Evolutionary conservation across 2,113 vertebrate genomes (phyloP).

Genomic region (Xiphophorus hellerii): DNA sequence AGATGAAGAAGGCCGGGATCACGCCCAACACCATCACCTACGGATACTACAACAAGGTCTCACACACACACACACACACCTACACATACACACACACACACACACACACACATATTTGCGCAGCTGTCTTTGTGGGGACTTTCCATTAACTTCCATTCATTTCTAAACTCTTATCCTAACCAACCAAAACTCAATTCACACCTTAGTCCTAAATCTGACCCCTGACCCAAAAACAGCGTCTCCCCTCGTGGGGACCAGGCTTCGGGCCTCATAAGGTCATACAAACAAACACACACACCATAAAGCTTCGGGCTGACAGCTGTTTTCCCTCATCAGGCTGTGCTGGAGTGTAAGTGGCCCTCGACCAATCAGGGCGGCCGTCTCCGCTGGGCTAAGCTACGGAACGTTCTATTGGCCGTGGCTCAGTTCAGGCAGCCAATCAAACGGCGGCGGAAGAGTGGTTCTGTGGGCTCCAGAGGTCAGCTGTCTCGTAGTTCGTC

Average conservation of each 20-base stretch:
- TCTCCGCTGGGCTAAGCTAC: constrained; percentile 92
- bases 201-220: too few relatives aligned
- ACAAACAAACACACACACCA: background rate
- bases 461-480: constrained; percentile 68
- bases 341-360: constrained; percentile 96
- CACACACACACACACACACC: background rate
- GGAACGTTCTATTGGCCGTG: constrained; percentile 91
- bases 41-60: constrained; percentile 95
- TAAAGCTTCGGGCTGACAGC: background rate
- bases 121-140: too few relatives aligned
- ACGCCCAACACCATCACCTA: constrained; percentile 94
- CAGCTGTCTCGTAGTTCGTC: background rate
- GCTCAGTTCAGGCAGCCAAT: constrained; percentile 92
- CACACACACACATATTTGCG: background rate
- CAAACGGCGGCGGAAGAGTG: constrained; percentile 73
- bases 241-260: too few relatives aligned
- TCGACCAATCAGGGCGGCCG: constrained; percentile 89
- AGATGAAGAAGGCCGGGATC: constrained; percentile 94
- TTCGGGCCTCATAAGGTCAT: too few relatives aligned
- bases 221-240: too few relatives aligned
- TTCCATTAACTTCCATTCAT: too few relatives aligned
- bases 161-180: too few relatives aligned
- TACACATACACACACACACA: too few relatives aligned
- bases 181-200: too few relatives aligned
- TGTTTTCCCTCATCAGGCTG: constrained; percentile 79